Evolutionary conservation across 2,797 vertebrate genomes (phyloP), one percentile per base, ranked within the genome.

Genomic region (Molossus molossus): DNA sequence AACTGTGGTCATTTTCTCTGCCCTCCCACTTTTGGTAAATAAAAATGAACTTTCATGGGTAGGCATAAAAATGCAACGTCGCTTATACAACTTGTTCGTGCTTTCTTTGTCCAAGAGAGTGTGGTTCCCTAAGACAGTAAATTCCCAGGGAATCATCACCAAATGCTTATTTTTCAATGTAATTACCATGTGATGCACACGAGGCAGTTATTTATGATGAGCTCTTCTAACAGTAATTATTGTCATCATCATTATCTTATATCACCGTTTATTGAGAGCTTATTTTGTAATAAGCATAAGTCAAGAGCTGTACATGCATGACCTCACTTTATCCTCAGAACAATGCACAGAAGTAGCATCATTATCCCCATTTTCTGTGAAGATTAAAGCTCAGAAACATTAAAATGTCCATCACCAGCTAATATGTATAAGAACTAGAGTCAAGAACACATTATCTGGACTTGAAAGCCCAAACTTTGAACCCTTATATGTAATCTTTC

Each of bases 1-100:
- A 94, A 65, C 18, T 4, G 0, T 23, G 27, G 11, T 58, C 53
- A 18, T 60, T 77, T 77, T 81, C 70, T 92, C 84, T 80, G 14
- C 64, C 75, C 29, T 95, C 53, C 37, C 64, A 94, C 45, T 83
- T 81, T 48, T 50, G 60, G 21, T 90, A 76, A 92, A 60, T 37
- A 94, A 85, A 37, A 75, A 13, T 18, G 73, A 91, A 70, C 12
- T 8, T 83, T 79, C 64, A 80, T 18, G 53, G 10, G 73, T 4
- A 94, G 75, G 58, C 37, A 60, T 14, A 92, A 81, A 92, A 57
- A 37, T 60, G 65, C 27, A 58, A 92, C 80, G 20, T 67, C 18
- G 4, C 60, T 77, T 64, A 50, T 12, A 53, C 29, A 45, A 80
- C 27, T 81, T 33, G 33, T 55, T 83, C 77, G 2, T 53, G 14